Conservation (phyloP, 2,888 invertebrate genomes). For the Polylopha cassiicola region DNA sequence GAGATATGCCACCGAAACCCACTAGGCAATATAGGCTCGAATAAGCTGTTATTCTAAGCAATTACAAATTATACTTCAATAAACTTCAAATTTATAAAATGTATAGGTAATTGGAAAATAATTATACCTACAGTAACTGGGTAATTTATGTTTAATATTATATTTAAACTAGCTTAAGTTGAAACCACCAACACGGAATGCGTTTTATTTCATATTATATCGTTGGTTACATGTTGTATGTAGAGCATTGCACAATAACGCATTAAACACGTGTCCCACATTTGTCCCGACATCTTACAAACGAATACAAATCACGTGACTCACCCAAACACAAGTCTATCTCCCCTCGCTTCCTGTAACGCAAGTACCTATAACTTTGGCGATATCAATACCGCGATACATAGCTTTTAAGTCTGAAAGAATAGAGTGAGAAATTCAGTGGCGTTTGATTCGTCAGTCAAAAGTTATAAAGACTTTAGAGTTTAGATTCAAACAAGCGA, state of each 20-base stretch:
- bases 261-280: constrained; percentile 46
- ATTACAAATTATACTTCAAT: no score
- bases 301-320: constrained; percentile 58
- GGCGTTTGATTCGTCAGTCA: constrained; percentile 26
- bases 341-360: constrained; percentile 70
- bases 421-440: constrained; percentile 49
- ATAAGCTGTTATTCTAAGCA: no score
- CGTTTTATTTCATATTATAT: neutral
- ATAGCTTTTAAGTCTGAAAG: constrained; percentile 31
- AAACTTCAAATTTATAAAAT: no score
- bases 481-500: constrained; percentile 54
- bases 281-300: constrained; percentile 40
- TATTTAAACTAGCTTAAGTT: no score
- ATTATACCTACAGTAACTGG: no score
- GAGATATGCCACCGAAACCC: no score
- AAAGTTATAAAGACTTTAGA: constrained; percentile 39
- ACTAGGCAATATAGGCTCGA: no score
- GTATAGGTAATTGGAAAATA: no score
- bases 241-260: neutral
- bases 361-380: constrained; percentile 44
- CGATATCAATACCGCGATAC: constrained; percentile 23
- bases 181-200: no score
- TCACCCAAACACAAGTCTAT: constrained; percentile 53
- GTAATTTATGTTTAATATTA: no score
- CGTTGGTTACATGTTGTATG: neutral